Base-by-base conservation (phyloP, 1,140 invertebrate species). In the Euura saliciscinereae region DNA sequence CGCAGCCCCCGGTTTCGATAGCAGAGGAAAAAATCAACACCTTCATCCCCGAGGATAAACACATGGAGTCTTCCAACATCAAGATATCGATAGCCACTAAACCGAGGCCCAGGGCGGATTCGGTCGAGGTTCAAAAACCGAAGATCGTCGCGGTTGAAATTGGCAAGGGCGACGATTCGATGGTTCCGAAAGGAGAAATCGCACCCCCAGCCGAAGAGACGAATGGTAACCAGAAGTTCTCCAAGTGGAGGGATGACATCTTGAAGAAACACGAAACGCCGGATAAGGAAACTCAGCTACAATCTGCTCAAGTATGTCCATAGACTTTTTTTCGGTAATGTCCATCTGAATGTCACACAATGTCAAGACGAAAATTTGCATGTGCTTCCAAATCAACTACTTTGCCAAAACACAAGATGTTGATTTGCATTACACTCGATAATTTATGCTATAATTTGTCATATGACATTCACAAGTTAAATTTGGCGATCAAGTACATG, bases 191-290 rank as follows among this genome's bases (percentile, higher is more conserved):
- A 28, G 28, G 28, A 28, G 28, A 28, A 28, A 28, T 28, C 28
- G 28, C 28, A 28, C 28, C 28, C 28, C 28, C 28, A 28, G 28
- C 28, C 28, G 28, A 28, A 28, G 28, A 28, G 28, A 28, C 28
- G 28, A 28, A 28, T 28, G 28, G 28, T 28, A 28, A 28, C 28
- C 28, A 28, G 28, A 85, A 84, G 28, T 87, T 85, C 59, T 82
- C 84, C 1, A 83, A 85, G 10, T 86, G 84, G 84, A 78, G 84
- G 44, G 83, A 87, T 0, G 83, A 84, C 64, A 83, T 83, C 67
- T 65, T 86, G 43, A 85, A 81, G 64, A 79, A 76, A 3, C 82
- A 84, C 45, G 80, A 85, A 45, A 79, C 83, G 68, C 70, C 80
- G 13, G 80, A 80, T 42, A 79, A 81, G 69, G 84, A 85, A 67